phyloP scores from a whole-genome alignment of 2,113 vertebrate species.

The Lasiurus cinereus region DNA sequence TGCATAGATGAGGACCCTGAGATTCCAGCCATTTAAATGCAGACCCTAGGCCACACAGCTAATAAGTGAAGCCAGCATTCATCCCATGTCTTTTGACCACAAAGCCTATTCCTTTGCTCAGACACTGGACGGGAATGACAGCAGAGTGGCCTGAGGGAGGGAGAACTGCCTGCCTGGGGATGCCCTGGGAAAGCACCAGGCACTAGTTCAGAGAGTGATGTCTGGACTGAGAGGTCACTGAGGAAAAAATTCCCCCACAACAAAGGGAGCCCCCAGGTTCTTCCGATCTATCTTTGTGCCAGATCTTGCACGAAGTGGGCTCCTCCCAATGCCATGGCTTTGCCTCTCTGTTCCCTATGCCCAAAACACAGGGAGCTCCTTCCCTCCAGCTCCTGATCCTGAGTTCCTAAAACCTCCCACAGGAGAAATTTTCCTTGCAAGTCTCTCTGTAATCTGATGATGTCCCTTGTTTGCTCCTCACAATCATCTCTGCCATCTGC shows the following conservation, averaged over 20 bases:
- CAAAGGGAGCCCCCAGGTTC: neutral
- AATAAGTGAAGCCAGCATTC: neutral
- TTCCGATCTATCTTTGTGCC: neutral
- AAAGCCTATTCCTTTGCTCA: neutral
- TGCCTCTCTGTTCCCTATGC: neutral
- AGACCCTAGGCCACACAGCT: neutral
- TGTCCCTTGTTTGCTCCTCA: rapidly evolving
- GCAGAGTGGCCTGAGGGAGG: neutral
- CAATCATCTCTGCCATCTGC: rapidly evolving
- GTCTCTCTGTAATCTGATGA: neutral
- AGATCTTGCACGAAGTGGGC: neutral
- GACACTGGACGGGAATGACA: neutral
- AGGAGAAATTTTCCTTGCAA: neutral
- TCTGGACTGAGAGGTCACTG: neutral
- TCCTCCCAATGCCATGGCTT: neutral
- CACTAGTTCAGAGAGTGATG: neutral
- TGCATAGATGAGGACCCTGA: neutral
- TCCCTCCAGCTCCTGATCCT: neutral
- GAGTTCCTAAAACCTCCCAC: neutral
- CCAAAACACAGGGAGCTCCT: neutral
- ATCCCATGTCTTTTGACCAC: neutral
- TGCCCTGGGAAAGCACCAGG: neutral
- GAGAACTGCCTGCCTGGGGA: neutral
- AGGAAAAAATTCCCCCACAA: neutral
- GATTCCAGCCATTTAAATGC: neutral